Base-by-base conservation (phyloP, 2,797 vertebrate species). In the Hypotaenidia philippensis region DNA sequence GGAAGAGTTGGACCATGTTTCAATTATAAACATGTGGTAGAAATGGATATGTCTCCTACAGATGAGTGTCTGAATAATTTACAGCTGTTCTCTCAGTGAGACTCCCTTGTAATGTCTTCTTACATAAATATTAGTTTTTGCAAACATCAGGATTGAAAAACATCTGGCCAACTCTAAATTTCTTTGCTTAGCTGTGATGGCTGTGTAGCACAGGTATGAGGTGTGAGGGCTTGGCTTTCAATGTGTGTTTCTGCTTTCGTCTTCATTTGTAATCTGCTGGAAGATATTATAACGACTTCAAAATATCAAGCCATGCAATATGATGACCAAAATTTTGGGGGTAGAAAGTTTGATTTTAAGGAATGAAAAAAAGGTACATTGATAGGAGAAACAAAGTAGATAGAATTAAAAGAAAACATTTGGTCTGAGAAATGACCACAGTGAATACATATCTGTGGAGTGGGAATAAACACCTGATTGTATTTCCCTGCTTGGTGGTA, bases 41-140 rank as follows among this genome's bases (percentile, higher is more conserved):
- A 84, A 92, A 76, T 19, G 41, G 59, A 89, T 65, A 87, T 57
- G 5, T 66, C 71, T 90, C 77, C 61, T 85, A 60, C 66, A 74
- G 78, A 57, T 72, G 57, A 94, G 29, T 76, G 60, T 23, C 64
- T 87, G 40, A 45, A 92, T 87, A 83, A 95, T 94, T 97, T 83
- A 91, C 49, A 78, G n/a, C 47, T 65, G 17, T 20, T 87, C 10
- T 88, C 53, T 69, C 83, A 81, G 40, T 50, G 11, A 80, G 32
- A 80, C 22, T 92, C 10, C 26, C 20, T 32, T 60, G 45, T 64
- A 90, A 70, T 69, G 50, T 72, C 29, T 60, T 77, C 66, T 89
- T 78, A 44, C 32, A 76, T 65, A 94, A 95, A 91, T 91, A 85
- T 79, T 89, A 68, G 64, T 68, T 94, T 95, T 93, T 77, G 45